Conservation (phyloP, 2,113 vertebrate species). For the Brachirus orientalis region DNA sequence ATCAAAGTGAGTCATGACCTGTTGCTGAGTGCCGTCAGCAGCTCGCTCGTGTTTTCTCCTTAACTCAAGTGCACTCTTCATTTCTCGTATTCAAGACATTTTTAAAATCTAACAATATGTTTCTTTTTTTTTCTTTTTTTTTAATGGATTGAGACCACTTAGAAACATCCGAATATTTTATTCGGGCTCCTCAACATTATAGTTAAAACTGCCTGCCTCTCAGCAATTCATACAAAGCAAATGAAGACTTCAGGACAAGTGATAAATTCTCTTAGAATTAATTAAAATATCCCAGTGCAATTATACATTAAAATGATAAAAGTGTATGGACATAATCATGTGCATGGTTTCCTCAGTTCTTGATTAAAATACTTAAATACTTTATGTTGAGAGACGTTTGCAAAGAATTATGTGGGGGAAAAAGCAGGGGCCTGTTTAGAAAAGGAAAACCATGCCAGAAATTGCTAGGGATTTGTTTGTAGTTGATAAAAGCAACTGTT, state of each 20-base stretch:
- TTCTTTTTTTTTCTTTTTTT: not conserved
- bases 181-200: not conserved
- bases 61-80: conserved; percentile 14
- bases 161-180: not conserved
- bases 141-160: not conserved
- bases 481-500: too few species aligned
- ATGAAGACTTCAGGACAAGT: conserved; percentile 6
- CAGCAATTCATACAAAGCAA: not conserved
- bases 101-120: not conserved
- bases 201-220: not conserved
- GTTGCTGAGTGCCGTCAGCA: conserved; percentile 3
- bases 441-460: too few species aligned
- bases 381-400: too few species aligned
- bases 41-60: not conserved
- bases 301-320: conserved; percentile 1
- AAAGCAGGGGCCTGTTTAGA: too few species aligned
- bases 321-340: not conserved
- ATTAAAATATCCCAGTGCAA: not conserved
- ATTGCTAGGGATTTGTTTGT: too few species aligned
- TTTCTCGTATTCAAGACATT: conserved; percentile 3
- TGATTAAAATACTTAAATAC: too few species aligned
- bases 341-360: not conserved
- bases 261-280: conserved; percentile 10
- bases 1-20: conserved; percentile 16
- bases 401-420: too few species aligned